phyloP scores from a whole-genome alignment of 1,140 invertebrate species.

The Idris sp. region DNA sequence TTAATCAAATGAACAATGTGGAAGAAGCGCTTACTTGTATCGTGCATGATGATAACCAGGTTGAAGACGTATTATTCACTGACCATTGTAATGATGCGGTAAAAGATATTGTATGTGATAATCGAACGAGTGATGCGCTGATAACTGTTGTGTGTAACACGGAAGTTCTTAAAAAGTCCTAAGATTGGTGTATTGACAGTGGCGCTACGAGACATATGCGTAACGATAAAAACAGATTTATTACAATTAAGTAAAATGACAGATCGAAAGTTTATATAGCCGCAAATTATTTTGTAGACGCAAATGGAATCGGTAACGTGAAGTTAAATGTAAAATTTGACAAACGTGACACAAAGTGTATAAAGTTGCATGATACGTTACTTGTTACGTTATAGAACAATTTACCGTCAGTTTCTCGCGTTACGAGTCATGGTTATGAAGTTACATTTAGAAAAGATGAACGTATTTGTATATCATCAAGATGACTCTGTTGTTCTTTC shows the following conservation, averaged over 20 bases:
- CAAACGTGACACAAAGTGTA: not conserved
- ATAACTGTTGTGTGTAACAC: too few species aligned
- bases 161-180: too few species aligned
- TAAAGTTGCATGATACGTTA: constrained; percentile 37
- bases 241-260: too few species aligned
- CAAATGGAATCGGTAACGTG: constrained; percentile 13
- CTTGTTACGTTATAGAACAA: constrained; percentile 50
- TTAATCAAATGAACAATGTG: too few species aligned
- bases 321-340: constrained; percentile 19
- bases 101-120: not conserved
- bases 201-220: constrained; percentile 5
- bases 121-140: not conserved
- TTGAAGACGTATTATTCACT: not conserved
- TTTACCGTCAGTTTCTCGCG: constrained; percentile 38
- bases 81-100: too few species aligned
- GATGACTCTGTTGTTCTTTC: constrained; percentile 16
- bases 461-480: constrained; percentile 9
- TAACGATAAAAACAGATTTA: not conserved
- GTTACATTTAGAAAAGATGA: constrained; percentile 31
- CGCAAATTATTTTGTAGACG: constrained; percentile 11
- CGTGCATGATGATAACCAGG: too few species aligned
- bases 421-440: constrained; percentile 26
- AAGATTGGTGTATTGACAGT: not conserved
- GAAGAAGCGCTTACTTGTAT: too few species aligned
- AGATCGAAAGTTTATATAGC: not conserved